Conservation (phyloP, 2,888 invertebrate genomes). For the Meteorus cinctellus region DNA sequence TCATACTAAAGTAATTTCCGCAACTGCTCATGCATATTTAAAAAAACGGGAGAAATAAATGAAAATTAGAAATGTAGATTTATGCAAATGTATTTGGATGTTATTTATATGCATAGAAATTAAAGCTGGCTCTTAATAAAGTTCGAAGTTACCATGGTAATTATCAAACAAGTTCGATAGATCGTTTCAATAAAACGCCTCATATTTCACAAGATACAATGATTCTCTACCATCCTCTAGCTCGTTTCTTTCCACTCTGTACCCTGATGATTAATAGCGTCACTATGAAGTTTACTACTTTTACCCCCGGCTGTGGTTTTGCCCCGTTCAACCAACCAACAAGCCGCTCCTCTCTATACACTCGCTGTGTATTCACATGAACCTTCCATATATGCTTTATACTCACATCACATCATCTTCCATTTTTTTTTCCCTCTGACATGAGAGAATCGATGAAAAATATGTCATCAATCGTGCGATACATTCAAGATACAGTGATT, state of each 20-base stretch:
- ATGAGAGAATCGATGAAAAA: conserved; percentile 47
- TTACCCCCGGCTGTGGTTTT: conserved; percentile 34
- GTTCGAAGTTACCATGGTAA: conserved; percentile 56
- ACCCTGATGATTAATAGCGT: conserved; percentile 61
- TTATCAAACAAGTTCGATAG: conserved; percentile 57
- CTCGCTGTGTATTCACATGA: not conserved
- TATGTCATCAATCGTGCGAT: conserved; percentile 35
- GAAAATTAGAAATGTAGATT: conserved; percentile 2
- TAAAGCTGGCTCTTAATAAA: conserved; percentile 54
- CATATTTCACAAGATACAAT: conserved; percentile 59
- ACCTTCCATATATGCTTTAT: not conserved
- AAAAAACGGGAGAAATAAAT: not conserved
- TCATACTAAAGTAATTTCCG: no score
- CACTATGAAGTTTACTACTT: conserved; percentile 61
- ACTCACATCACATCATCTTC: not conserved
- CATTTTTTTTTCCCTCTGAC: conserved; percentile 8
- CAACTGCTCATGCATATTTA: no score
- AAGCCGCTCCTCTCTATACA: conserved; percentile 49
- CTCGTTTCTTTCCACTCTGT: conserved; percentile 34
- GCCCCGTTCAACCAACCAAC: conserved; percentile 30
- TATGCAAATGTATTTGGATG: conserved; percentile 2
- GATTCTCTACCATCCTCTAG: conserved; percentile 30
- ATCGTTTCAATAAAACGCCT: conserved; percentile 64
- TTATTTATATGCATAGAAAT: conserved; percentile 25
- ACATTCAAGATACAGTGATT: conserved; percentile 7